Percentiles rank a stretch among this genome's conserved stretches.
Conservation (phyloP, 92 coral and sea anemone species). For the Epizoanthus scotinus region DNA sequence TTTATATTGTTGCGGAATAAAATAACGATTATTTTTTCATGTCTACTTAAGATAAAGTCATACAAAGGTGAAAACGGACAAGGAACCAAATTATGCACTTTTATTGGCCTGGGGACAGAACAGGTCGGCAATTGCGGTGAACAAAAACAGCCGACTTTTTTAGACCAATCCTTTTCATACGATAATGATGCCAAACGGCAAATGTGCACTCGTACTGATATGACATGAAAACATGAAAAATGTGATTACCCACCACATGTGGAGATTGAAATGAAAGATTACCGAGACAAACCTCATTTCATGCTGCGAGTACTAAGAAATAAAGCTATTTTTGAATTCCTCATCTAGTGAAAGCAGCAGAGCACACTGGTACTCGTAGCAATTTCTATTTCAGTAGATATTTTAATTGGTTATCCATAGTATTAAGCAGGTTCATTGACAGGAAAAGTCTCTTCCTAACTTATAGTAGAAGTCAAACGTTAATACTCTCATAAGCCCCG, state of each 20-base stretch:
- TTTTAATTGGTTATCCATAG: too few relatives aligned
- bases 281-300: background rate
- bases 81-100: background rate
- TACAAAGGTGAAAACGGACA: background rate
- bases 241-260: conserved; percentile 18
- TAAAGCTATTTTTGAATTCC: background rate
- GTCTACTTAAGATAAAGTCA: background rate
- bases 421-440: too few relatives aligned
- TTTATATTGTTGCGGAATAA: too few relatives aligned
- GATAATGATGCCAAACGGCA: conserved; percentile 13
- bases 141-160: background rate
- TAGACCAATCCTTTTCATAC: background rate
- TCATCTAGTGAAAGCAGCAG: too few relatives aligned
- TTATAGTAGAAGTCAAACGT: background rate
- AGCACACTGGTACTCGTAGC: too few relatives aligned
- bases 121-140: background rate
- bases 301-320: background rate
- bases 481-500: background rate
- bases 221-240: conserved; percentile 2
- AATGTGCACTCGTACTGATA: conserved; percentile 8
- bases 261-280: background rate
- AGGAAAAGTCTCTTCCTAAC: background rate
- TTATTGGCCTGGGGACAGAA: background rate
- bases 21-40: too few relatives aligned
- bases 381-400: too few relatives aligned